These are phyloP conservation scores for Smutsia gigantea DNA, from an alignment of 2,797 vertebrate genomes.

Conservation along the genomic window DNA sequence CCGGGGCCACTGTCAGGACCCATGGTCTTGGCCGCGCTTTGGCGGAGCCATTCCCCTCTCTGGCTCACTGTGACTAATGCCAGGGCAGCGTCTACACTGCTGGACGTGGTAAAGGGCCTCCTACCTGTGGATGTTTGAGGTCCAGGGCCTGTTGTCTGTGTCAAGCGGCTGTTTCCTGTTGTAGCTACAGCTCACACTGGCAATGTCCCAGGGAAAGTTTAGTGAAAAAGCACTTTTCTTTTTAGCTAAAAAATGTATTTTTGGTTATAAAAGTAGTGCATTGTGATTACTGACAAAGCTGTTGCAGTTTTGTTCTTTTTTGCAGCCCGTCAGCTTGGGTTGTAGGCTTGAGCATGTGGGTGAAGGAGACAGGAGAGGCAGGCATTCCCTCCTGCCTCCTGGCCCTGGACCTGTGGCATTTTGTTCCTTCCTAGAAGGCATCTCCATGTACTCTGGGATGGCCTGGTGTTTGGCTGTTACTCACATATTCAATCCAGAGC, in stretches of 20 bases:
- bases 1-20: neutral
- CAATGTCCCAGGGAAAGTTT: neutral
- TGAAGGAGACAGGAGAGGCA: neutral
- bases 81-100: neutral
- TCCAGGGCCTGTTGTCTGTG: neutral
- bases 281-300: neutral
- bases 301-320: neutral
- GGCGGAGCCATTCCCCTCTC: neutral
- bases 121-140: neutral
- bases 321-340: neutral
- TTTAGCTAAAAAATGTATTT: neutral
- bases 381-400: accelerated
- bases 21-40: neutral
- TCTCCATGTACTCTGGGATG: neutral
- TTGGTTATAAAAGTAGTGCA: neutral
- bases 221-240: neutral
- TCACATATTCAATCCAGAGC: neutral
- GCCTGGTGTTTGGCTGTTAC: neutral
- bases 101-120: too few relatives aligned
- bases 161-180: neutral
- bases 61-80: neutral
- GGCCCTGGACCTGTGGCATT: neutral
- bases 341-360: neutral
- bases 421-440: neutral
- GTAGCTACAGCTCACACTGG: neutral